A percentile compares a stretch with the other conserved stretches of the same genome.
Conservation (phyloP, 2,113 vertebrate genomes). For the Gopherus evgoodei region DNA sequence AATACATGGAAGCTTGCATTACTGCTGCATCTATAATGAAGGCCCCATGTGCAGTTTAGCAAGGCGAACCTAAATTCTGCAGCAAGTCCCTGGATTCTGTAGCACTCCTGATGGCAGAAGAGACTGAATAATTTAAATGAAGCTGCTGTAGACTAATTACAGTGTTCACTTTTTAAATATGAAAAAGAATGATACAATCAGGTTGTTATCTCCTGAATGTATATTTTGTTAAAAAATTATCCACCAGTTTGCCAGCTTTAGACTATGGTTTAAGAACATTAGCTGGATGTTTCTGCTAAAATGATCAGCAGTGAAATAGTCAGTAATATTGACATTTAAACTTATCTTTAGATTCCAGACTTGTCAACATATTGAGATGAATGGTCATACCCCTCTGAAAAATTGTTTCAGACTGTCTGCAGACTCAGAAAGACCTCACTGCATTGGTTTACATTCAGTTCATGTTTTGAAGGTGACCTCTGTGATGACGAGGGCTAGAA, state of each 20-base stretch:
- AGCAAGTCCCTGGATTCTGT: neutral
- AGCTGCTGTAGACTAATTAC: neutral
- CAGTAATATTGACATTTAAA: slow-evolving; percentile 28
- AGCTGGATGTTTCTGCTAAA: slow-evolving; percentile 50
- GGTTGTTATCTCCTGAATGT: slow-evolving; percentile 22
- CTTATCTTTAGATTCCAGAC: slow-evolving; percentile 64
- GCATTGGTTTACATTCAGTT: neutral
- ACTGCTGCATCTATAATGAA: neutral
- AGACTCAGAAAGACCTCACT: neutral
- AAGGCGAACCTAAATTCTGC: neutral
- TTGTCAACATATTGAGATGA: slow-evolving; percentile 34
- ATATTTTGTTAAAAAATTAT: slow-evolving; percentile 39
- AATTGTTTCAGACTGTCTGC: slow-evolving; percentile 39
- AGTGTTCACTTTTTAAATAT: neutral
- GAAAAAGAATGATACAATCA: slow-evolving; percentile 32
- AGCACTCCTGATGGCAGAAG: neutral
- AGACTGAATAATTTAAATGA: neutral
- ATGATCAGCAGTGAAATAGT: slow-evolving; percentile 43
- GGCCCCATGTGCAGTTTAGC: neutral
- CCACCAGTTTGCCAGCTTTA: slow-evolving; percentile 11
- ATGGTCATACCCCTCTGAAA: slow-evolving; percentile 17
- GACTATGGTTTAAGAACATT: slow-evolving; percentile 59
- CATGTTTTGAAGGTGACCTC: slow-evolving; percentile 46
- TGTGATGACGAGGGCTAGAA: slow-evolving; percentile 23
- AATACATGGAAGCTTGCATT: neutral